phyloP scores from a whole-genome alignment of 2,797 vertebrate species.

The Cyprinodon diabolis region DNA sequence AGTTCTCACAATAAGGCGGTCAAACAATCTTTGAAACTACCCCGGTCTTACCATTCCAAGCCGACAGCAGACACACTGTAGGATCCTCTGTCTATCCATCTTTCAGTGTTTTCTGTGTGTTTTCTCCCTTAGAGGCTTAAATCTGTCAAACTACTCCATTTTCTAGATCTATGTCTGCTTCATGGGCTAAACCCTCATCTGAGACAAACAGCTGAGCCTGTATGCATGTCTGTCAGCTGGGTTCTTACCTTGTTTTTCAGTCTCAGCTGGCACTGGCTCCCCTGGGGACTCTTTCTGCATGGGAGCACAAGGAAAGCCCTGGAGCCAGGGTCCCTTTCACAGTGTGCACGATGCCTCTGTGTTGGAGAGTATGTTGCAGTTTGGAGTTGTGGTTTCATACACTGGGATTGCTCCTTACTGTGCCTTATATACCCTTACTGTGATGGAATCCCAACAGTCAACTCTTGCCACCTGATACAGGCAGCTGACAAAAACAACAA shows the following conservation, averaged over 20 bases:
- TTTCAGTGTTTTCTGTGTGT: constrained; percentile 36
- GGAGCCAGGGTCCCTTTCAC: constrained; percentile 44
- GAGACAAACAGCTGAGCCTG: constrained; percentile 77
- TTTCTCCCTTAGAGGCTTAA: constrained; percentile 54
- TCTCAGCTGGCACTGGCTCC: constrained; percentile 82
- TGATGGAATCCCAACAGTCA: constrained; percentile 77
- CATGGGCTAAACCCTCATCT: constrained; percentile 65
- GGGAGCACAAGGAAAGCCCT: constrained; percentile 78
- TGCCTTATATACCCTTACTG: constrained; percentile 77
- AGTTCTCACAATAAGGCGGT: constrained; percentile 55
- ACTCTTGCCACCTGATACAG: constrained; percentile 77
- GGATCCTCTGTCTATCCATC: constrained; percentile 60
- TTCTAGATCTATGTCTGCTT: constrained; percentile 51
- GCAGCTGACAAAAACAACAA: constrained; percentile 77
- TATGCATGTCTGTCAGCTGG: constrained; percentile 77
- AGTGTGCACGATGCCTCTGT: constrained; percentile 36
- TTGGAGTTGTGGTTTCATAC: constrained; percentile 60
- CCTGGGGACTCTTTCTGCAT: constrained; percentile 78
- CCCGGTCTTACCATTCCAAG: constrained; percentile 75
- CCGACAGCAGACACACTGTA: constrained; percentile 42
- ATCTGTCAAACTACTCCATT: constrained; percentile 57
- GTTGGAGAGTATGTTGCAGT: constrained; percentile 58
- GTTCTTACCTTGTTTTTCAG: constrained; percentile 84
- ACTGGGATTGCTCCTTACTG: constrained; percentile 60
- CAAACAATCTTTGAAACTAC: constrained; percentile 44